Evolutionary conservation across 2,888 invertebrate species (phyloP).

Genomic region (Drosophila basisetae): DNA sequence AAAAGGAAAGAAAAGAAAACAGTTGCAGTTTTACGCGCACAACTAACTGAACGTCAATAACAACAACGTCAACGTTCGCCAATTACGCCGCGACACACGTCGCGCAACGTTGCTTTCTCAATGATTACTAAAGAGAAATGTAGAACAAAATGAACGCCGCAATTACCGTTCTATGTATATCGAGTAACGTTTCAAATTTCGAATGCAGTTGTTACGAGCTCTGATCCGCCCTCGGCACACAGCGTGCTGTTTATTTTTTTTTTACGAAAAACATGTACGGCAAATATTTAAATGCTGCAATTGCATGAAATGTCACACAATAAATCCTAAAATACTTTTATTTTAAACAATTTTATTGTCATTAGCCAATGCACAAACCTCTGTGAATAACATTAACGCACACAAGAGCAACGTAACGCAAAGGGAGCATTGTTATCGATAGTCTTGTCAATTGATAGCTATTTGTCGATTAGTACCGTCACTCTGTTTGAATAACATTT

Average conservation of each 20-base stretch:
- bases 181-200: constrained; percentile 32
- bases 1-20: constrained; percentile 15
- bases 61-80: constrained; percentile 13
- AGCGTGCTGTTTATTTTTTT: background rate
- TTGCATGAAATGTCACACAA: background rate
- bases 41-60: constrained; percentile 24
- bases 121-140: constrained; percentile 61
- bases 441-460: background rate
- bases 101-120: constrained; percentile 70
- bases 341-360: background rate
- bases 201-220: constrained; percentile 50
- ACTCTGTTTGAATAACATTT: background rate
- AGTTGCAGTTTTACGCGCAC: constrained; percentile 67
- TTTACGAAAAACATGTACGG: background rate
- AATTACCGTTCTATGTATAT: constrained; percentile 56
- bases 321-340: background rate
- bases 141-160: constrained; percentile 58
- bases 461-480: background rate
- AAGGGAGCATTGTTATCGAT: constrained; percentile 13
- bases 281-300: background rate
- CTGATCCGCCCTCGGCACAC: constrained; percentile 6
- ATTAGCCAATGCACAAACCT: constrained; percentile 17
- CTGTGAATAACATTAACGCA: constrained; percentile 12
- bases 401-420: constrained; percentile 26
- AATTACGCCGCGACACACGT: constrained; percentile 53